Conservation (phyloP, 37 sponge, comb jelly and placozoan species). For the Halisarca cf. caerulea region DNA sequence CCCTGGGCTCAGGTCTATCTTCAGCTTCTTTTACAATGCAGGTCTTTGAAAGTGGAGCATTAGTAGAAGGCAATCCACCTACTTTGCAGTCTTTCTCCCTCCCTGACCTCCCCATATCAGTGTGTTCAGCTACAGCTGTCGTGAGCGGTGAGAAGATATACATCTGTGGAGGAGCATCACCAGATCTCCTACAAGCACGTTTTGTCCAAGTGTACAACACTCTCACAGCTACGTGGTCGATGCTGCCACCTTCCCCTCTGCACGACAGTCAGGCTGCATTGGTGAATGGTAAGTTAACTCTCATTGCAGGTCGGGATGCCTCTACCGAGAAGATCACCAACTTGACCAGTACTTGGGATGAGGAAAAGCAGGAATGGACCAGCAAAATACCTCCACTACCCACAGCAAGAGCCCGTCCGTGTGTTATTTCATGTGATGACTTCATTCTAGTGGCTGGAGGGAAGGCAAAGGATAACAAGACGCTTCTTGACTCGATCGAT, state of each 20-base stretch:
- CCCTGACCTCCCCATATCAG: neutral
- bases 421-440: neutral
- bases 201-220: slow-evolving; percentile 4
- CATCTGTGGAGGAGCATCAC: neutral
- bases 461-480: neutral
- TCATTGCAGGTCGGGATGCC: neutral
- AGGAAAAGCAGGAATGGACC: neutral
- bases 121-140: neutral
- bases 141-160: neutral
- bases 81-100: neutral
- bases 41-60: too few species aligned
- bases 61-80: too few species aligned
- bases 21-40: too few species aligned
- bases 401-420: neutral
- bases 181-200: neutral
- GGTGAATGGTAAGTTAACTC: neutral
- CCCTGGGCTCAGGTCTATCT: too few species aligned
- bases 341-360: neutral
- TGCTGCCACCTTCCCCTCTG: neutral
- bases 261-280: neutral
- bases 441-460: neutral
- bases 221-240: neutral
- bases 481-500: neutral
- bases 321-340: neutral
- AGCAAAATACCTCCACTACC: neutral